Conservation (phyloP, 2,797 vertebrate species). For the Argyrosomus regius region DNA sequence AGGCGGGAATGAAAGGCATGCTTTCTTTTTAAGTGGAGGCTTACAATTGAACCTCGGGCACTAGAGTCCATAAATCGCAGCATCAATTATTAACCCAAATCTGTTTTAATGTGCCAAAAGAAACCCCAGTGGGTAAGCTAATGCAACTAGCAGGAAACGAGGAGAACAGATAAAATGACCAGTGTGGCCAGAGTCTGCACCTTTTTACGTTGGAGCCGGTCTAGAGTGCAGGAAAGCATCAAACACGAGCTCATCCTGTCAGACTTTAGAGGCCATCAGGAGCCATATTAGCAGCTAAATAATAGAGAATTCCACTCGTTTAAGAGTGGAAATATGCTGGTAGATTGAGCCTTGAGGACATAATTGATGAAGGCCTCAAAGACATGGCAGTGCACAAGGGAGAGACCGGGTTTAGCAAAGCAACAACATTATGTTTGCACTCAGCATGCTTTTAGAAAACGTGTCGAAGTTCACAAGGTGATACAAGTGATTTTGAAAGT, state of each 20-base stretch:
- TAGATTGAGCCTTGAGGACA: slow-evolving; percentile 43
- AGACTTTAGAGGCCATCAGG: slow-evolving; percentile 61
- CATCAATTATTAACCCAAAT: slow-evolving; percentile 87
- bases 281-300: slow-evolving; percentile 73
- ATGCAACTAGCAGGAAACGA: slow-evolving; percentile 84
- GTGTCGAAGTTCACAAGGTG: slow-evolving; percentile 56
- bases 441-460: slow-evolving; percentile 59
- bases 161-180: slow-evolving; percentile 78
- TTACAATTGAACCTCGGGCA: slow-evolving; percentile 80
- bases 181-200: slow-evolving; percentile 58
- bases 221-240: slow-evolving; percentile 78
- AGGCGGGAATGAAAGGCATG: slow-evolving; percentile 70
- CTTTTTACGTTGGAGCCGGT: slow-evolving; percentile 50
- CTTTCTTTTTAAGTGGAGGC: slow-evolving; percentile 83
- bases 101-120: slow-evolving; percentile 86
- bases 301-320: slow-evolving; percentile 72
- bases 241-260: slow-evolving; percentile 58
- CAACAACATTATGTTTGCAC: slow-evolving; percentile 27
- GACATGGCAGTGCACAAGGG: slow-evolving; percentile 8
- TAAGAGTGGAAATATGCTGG: slow-evolving; percentile 59
- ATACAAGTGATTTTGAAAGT: slow-evolving; percentile 59
- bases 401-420: slow-evolving; percentile 15
- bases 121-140: slow-evolving; percentile 79
- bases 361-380: slow-evolving; percentile 63
- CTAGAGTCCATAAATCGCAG: slow-evolving; percentile 82